phyloP scores from a whole-genome alignment of 1,140 invertebrate genomes.

The Lanistes nyassanus region DNA sequence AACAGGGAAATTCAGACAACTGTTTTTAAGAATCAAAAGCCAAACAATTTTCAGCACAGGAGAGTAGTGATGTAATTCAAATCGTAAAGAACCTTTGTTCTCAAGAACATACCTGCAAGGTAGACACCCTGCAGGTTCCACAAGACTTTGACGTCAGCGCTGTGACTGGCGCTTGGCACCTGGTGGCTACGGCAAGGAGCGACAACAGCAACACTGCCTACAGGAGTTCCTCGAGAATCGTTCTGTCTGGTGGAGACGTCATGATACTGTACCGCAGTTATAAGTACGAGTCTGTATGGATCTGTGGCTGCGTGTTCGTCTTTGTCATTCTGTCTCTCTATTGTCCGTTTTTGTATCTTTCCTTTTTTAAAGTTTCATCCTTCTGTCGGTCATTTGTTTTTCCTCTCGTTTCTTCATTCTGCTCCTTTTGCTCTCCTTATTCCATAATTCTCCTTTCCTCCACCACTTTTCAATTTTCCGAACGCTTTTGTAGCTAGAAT shows the following conservation, averaged over 20 bases:
- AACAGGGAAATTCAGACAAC: too few relatives aligned
- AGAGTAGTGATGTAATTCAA: too few relatives aligned
- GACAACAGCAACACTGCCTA: not conserved
- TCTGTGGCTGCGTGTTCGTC: not conserved
- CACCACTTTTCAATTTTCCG: too few relatives aligned
- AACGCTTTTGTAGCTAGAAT: too few relatives aligned
- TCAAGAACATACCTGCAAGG: constrained; percentile 4
- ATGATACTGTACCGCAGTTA: not conserved
- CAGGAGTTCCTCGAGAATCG: not conserved
- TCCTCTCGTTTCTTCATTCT: not conserved
- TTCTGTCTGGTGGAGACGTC: not conserved
- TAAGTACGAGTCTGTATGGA: not conserved
- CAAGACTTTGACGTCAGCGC: not conserved
- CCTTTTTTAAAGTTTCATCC: not conserved
- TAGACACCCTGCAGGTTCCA: not conserved
- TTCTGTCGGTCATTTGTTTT: not conserved
- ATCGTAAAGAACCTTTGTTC: not conserved
- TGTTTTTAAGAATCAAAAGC: too few relatives aligned
- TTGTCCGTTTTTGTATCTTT: not conserved
- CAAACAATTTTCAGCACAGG: too few relatives aligned
- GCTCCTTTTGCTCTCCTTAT: not conserved
- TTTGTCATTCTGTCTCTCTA: not conserved
- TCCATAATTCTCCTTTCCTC: not conserved
- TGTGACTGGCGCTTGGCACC: constrained; percentile 11
- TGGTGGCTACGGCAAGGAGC: constrained; percentile 2